phyloP scores from a whole-genome alignment of 2,113 vertebrate species.

The Prinia subflava region DNA sequence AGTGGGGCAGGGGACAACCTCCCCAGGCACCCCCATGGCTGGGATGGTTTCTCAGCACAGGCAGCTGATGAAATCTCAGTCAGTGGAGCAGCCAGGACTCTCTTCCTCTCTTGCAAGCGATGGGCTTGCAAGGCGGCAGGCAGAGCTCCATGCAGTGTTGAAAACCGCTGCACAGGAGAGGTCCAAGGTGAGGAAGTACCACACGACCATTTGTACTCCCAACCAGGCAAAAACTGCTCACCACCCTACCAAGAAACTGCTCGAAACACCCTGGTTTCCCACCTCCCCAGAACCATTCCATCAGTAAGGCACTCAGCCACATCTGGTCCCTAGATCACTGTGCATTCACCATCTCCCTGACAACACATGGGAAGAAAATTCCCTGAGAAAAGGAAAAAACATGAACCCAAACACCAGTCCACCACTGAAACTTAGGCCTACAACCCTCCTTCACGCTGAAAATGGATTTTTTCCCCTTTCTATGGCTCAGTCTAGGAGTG shows the following conservation, averaged over 20 bases:
- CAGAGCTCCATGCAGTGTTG: neutral
- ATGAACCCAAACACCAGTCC: neutral
- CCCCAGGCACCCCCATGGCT: neutral
- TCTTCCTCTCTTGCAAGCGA: neutral
- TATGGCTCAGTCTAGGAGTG: neutral
- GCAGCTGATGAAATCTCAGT: neutral
- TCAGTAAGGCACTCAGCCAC: neutral
- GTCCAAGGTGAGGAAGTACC: neutral
- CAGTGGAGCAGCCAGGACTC: accelerated
- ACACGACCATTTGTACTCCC: accelerated
- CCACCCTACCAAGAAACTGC: neutral
- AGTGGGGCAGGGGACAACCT: neutral
- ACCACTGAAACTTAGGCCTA: neutral
- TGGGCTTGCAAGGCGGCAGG: neutral
- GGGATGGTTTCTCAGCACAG: neutral
- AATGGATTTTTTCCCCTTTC: neutral
- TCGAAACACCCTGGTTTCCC: neutral
- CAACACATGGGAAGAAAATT: neutral
- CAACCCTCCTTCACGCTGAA: neutral
- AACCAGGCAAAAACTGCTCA: neutral
- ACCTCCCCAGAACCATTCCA: neutral
- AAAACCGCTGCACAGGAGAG: accelerated
- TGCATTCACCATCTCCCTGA: neutral
- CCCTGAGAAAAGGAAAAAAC: neutral
- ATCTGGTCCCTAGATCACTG: accelerated